A percentile compares a stretch with the other conserved stretches of the same genome.
phyloP scores from a whole-genome alignment of 2,888 invertebrate species.

The Drosophila formosana region DNA sequence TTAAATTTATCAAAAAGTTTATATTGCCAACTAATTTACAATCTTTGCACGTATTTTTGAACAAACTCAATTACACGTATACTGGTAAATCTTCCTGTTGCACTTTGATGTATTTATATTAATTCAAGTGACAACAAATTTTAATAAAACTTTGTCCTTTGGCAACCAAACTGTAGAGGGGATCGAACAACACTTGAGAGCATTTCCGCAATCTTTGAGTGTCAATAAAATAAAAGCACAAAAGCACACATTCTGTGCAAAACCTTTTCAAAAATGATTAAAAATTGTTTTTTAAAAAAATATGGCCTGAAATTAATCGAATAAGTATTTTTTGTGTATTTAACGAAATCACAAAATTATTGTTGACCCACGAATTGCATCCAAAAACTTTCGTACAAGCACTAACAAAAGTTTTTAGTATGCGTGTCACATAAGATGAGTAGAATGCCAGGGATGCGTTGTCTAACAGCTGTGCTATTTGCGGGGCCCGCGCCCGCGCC shows the following conservation, averaged over 20 bases:
- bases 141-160: conserved; percentile 48
- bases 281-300: not conserved
- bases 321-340: not conserved
- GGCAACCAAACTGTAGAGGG: not conserved
- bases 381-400: conserved; percentile 8
- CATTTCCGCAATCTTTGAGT: conserved; percentile 15
- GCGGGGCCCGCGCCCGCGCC: not conserved
- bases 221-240: conserved; percentile 12
- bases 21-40: conserved; percentile 32
- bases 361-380: not conserved
- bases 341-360: not conserved
- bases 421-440: conserved; percentile 18
- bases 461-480: conserved; percentile 22
- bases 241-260: conserved; percentile 8
- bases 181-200: conserved; percentile 25
- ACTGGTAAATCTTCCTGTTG: conserved; percentile 48
- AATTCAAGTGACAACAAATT: conserved; percentile 24
- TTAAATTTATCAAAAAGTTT: conserved; percentile 39
- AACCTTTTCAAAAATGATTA: not conserved
- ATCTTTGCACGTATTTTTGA: conserved; percentile 60
- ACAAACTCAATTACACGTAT: conserved; percentile 66
- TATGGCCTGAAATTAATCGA: not conserved
- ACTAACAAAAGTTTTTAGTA: conserved; percentile 28
- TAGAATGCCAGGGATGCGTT: conserved; percentile 6
- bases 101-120: conserved; percentile 37